Conservation (phyloP, 2,113 vertebrate species). For the Coreoperca whiteheadi region DNA sequence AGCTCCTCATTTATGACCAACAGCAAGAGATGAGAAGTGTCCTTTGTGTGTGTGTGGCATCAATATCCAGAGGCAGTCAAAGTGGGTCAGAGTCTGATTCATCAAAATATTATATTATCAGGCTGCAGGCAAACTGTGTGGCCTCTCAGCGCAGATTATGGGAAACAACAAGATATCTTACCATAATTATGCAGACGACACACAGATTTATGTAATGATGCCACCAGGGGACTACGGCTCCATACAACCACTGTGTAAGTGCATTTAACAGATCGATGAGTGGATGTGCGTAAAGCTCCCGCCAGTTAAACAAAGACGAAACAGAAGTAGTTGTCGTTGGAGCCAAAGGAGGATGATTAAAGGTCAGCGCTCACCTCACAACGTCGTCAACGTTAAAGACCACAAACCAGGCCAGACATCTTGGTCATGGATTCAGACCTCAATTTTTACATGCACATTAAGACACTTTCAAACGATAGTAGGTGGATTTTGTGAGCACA, state of each 20-base stretch:
- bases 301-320: not conserved
- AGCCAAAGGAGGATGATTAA: no score
- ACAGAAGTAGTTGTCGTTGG: no score
- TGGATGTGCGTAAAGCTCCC: not conserved
- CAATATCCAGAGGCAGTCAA: not conserved
- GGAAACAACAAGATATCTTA: not conserved
- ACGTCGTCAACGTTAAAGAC: no score
- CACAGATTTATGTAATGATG: not conserved
- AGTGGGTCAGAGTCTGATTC: conserved; percentile 8
- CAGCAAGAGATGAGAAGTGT: not conserved
- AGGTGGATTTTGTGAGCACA: no score
- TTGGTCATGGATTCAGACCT: no score
- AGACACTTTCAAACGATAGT: no score
- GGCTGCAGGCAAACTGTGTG: not conserved
- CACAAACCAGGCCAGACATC: no score
- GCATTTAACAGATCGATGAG: not conserved
- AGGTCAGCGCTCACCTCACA: no score
- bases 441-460: no score
- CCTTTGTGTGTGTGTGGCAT: not conserved
- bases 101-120: not conserved
- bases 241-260: not conserved
- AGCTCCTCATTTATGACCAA: not conserved
- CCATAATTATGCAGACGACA: not conserved
- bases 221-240: not conserved
- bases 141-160: not conserved